A percentile compares a stretch with the other conserved stretches of the same genome.
phyloP scores from a whole-genome alignment of 64 coral and sea anemone species.

The Pachyseris speciosa region DNA sequence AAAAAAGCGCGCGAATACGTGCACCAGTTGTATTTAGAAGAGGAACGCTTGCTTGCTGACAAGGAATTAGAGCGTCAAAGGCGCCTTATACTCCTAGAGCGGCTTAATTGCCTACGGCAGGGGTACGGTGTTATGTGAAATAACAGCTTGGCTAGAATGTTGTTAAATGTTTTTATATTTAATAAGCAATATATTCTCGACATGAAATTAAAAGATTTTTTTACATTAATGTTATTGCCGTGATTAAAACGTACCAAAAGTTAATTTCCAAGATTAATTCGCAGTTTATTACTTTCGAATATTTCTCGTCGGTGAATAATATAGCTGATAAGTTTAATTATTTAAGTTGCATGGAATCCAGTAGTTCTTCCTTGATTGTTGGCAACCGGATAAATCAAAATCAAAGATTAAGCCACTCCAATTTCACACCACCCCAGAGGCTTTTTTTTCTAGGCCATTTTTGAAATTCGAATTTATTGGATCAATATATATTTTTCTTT shows the following conservation, averaged over 20 bases:
- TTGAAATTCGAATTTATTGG: constrained; percentile 1
- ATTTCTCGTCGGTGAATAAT: neutral
- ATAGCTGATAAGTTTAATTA: neutral
- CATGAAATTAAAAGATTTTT: constrained; percentile 17
- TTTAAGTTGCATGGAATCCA: neutral
- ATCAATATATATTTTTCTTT: neutral
- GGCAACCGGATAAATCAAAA: constrained; percentile 6
- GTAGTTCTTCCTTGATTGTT: neutral
- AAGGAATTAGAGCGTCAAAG: constrained; percentile 94
- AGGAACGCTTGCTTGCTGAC: constrained; percentile 85
- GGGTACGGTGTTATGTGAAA: constrained; percentile 75
- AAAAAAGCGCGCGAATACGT: constrained; percentile 98
- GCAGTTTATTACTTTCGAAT: constrained; percentile 23
- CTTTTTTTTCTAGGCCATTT: constrained; percentile 4
- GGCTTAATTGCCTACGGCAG: constrained; percentile 72
- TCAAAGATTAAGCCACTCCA: neutral
- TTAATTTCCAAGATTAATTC: constrained; percentile 23
- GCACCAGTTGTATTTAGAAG: constrained; percentile 81
- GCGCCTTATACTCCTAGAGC: constrained; percentile 80
- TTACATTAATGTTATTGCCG: constrained; percentile 9
- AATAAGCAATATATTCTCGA: neutral
- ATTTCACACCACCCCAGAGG: neutral
- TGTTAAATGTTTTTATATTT: neutral
- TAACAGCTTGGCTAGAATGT: neutral
- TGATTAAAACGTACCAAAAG: neutral